Percentiles rank a stretch among this genome's conserved stretches.
Conservation (phyloP, 2,888 invertebrate genomes). For the Chloroclysta siterata region DNA sequence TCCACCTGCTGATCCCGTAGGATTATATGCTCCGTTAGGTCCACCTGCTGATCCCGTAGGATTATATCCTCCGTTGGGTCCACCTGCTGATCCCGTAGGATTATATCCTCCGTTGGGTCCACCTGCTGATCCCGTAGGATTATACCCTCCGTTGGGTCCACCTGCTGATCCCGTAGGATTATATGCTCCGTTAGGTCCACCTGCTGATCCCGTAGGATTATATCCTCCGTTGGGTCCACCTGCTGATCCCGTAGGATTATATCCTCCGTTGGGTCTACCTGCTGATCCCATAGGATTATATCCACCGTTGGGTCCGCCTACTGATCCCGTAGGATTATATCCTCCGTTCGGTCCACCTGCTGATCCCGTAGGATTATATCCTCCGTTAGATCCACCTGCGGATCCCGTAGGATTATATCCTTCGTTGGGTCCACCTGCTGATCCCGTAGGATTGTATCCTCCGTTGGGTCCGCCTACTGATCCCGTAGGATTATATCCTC, state of each 20-base stretch:
- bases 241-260: slow-evolving; percentile 2
- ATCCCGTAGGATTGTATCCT: neutral
- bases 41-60: neutral
- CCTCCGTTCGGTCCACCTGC: neutral
- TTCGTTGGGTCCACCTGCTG: slow-evolving; percentile 6
- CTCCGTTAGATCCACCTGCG: neutral
- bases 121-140: neutral
- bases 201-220: neutral
- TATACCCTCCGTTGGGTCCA: neutral
- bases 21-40: slow-evolving; percentile 5
- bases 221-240: slow-evolving; percentile 12
- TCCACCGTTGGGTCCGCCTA: neutral
- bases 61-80: neutral
- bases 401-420: slow-evolving; percentile 3
- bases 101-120: neutral
- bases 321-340: slow-evolving; percentile 2
- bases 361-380: neutral
- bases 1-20: slow-evolving; percentile 11
- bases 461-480: neutral
- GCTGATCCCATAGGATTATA: slow-evolving; percentile 9
- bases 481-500: slow-evolving; percentile 1
- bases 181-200: neutral
- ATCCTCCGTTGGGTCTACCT: slow-evolving; percentile 13
- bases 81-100: neutral
- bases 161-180: neutral